phyloP scores from a whole-genome alignment of 2,113 vertebrate genomes.

The Mola mola region DNA sequence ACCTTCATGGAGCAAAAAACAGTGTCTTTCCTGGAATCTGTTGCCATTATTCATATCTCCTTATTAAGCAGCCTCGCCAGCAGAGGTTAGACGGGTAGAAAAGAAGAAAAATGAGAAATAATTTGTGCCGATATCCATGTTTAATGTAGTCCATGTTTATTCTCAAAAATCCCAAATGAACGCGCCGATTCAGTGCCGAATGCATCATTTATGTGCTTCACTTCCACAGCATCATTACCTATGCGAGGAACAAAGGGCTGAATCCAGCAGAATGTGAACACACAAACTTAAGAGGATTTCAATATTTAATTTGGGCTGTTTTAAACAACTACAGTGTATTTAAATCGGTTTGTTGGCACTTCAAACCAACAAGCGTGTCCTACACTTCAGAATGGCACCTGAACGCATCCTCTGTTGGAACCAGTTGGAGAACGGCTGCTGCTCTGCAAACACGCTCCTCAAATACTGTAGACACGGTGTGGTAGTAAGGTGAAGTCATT shows the following conservation, averaged over 20 bases:
- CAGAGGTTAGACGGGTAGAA: too few relatives aligned
- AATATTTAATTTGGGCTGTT: too few relatives aligned
- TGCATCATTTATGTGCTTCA: background rate
- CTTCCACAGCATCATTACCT: background rate
- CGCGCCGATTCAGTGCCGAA: background rate
- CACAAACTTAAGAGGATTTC: too few relatives aligned
- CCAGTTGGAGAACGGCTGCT: too few relatives aligned
- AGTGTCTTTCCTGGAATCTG: constrained; percentile 1
- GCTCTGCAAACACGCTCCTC: background rate
- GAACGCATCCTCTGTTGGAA: background rate
- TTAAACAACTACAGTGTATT: too few relatives aligned
- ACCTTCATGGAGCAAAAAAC: background rate
- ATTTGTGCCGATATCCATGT: constrained; percentile 12
- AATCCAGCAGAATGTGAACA: too few relatives aligned
- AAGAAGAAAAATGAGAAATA: too few relatives aligned
- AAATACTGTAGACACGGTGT: too few relatives aligned
- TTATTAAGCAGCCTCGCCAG: constrained; percentile 10
- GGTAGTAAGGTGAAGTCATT: constrained; percentile 9
- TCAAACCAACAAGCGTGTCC: too few relatives aligned
- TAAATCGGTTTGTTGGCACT: too few relatives aligned
- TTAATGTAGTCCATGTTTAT: constrained; percentile 25
- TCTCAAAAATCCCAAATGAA: constrained; percentile 10
- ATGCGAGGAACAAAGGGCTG: too few relatives aligned
- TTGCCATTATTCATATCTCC: constrained; percentile 1
- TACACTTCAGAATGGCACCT: background rate